Evolutionary conservation across 1,140 invertebrate species (phyloP).

Genomic region (Oscheius sp.): DNA sequence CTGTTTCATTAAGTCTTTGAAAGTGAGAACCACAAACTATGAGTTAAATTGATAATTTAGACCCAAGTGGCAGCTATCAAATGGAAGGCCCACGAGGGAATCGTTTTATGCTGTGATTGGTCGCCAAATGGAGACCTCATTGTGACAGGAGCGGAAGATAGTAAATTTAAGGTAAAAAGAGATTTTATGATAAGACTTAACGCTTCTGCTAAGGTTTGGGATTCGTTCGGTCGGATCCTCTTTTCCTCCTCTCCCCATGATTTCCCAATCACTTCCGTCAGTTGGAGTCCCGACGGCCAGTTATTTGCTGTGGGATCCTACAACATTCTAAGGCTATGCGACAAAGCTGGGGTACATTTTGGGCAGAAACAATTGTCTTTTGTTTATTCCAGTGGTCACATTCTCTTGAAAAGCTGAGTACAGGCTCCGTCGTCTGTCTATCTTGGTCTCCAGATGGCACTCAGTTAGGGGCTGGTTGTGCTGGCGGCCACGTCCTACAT

Average conservation of each 20-base stretch:
- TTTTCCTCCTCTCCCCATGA: constrained; percentile 79
- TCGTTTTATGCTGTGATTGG: constrained; percentile 85
- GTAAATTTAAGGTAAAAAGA: constrained; percentile 74
- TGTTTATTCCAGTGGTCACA: constrained; percentile 78
- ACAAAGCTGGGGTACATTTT: constrained; percentile 89
- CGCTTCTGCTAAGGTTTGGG: constrained; percentile 79
- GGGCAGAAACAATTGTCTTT: constrained; percentile 61
- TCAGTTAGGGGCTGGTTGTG: constrained; percentile 86
- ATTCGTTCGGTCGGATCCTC: constrained; percentile 79
- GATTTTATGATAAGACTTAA: background rate
- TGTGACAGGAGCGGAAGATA: constrained; percentile 90
- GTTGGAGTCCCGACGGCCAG: constrained; percentile 85
- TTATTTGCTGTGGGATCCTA: constrained; percentile 88
- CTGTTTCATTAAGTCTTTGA: constrained; percentile 83
- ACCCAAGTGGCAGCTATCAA: constrained; percentile 63
- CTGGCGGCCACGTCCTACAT: constrained; percentile 82
- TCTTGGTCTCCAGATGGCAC: constrained; percentile 93
- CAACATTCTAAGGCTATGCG: constrained; percentile 86
- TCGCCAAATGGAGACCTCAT: constrained; percentile 81
- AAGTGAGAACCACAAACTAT: constrained; percentile 76
- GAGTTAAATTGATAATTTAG: background rate
- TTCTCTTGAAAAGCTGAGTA: constrained; percentile 78
- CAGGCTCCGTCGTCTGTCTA: constrained; percentile 80
- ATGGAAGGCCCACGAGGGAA: constrained; percentile 93
- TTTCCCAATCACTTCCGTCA: constrained; percentile 83